Evolutionary conservation across 1,140 invertebrate genomes (phyloP), one percentile per base, ranked within the genome.

Genomic region (Holotrichia oblita): DNA sequence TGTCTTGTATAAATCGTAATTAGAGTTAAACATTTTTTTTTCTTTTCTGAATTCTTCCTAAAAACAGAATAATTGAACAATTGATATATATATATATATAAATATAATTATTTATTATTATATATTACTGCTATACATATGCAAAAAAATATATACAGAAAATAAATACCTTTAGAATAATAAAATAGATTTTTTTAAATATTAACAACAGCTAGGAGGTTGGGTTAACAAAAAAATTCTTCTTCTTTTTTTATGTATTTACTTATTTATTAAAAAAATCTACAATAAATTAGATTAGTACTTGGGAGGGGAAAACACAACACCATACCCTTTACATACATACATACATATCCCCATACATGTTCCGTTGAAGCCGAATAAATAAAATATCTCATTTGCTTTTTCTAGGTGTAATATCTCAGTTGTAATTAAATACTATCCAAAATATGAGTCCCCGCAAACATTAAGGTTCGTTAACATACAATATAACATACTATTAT

Each of bases 381-480:
- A 61, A 40, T 76, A 22, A 72, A 72, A 72, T 42, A 27, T 77
- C n/a, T 17, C 22, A 34, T 77, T 77, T 77, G 20, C 76, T 59
- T 64, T 76, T 76, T 77, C 42, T 80, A 80, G 80, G 80, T 76
- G 59, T 73, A 79, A 40, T 74, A 41, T 74, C 73, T 74, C 73
- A 73, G 78, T 80, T 69, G 73, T 78, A 73, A 80, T 80, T 75
- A 80, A 80, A 80, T 80, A 80, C 73, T 73, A 79, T 79, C 80
- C 80, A 40, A 80, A 80, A 77, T 80, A 80, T 69, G 80, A 80
- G 78, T 80, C 79, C 73, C 79, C 79, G 20, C 73, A 78, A 80
- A 78, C 80, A 59, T 76, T 69, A 80, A 74, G 73, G 73, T 74
- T 74, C 40, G 73, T 74, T 74, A 69, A 69, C 17, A 69, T n/a